Evolutionary conservation across 2,888 invertebrate species (phyloP), one percentile per base, ranked within the genome.

Genomic region (Stratiomys singularior): DNA sequence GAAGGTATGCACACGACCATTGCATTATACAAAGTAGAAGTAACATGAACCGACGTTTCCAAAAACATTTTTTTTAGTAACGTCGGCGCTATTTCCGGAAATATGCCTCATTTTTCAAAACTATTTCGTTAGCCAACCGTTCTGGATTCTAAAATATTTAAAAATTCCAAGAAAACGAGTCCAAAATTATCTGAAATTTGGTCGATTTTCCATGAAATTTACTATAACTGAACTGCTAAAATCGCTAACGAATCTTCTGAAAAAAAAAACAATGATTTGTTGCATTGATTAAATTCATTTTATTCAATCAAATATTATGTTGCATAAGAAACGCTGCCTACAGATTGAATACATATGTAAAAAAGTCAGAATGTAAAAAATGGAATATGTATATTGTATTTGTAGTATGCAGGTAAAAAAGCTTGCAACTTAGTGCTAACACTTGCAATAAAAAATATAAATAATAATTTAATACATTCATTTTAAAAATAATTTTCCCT

Each of bases 331-430:
- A 74, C 44, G 30, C 60, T 21, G 44, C 44, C 37, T 74, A 60
- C 21, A 60, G 30, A 58, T 25, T 60, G 27, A 21, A 5, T 28
- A n/a, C 27, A 44, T 74, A 37, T 37, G 18, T 28, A 72, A 74
- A 74, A 74, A 74, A 58, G 58, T 74, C 74, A 74, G 74, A 74
- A 74, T 74, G 60, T 74, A 74, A 74, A 72, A 74, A 74, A 60
- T 74, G 74, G 74, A 74, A 74, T 74, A 74, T 58, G 58, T 52
- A 44, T 47, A 52, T 71, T n/a, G 60, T 60, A n/a, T 71, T 23
- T 47, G 47, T 71, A 52, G 47, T 71, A 47, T 58, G 60, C 44
- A 60, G 18, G 60, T 74, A 74, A 60, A 74, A 74, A 72, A 58
- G 60, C 21, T 60, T 23, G 60, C 58, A 74, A 74, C 74, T 74